A percentile compares a stretch with the other conserved stretches of the same genome.
Conservation (phyloP, 2,888 invertebrate genomes). For the Hemistola chrysoprasaria region DNA sequence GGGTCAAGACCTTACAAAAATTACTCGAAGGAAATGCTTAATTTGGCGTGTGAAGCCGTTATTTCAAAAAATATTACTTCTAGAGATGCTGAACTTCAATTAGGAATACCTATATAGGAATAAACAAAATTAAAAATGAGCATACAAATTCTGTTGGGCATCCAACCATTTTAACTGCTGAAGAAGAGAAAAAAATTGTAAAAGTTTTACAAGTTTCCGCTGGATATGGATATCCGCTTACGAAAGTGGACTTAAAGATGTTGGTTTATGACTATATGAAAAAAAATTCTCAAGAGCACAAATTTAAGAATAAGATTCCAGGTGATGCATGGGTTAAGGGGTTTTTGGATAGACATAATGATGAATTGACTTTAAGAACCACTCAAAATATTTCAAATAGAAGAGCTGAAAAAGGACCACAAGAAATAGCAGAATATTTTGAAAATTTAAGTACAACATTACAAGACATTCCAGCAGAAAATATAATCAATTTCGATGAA, state of each 20-base stretch:
- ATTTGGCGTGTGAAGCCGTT: no score
- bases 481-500: slow-evolving; percentile 23
- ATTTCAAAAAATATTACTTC: no score
- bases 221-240: no score
- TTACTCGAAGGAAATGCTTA: slow-evolving; percentile 10
- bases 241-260: no score
- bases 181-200: no score
- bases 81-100: no score
- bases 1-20: slow-evolving; percentile 4
- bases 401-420: slow-evolving; percentile 20
- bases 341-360: slow-evolving; percentile 2
- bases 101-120: no score
- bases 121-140: no score
- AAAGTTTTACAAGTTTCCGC: no score
- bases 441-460: not conserved
- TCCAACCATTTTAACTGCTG: no score
- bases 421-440: no score
- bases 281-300: not conserved
- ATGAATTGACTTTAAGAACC: slow-evolving; percentile 8
- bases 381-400: slow-evolving; percentile 27
- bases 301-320: not conserved
- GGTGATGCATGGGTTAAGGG: not conserved
- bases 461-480: slow-evolving; percentile 7
- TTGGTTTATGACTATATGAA: not conserved
- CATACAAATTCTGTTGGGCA: no score